Evolutionary conservation across 2,797 vertebrate species (phyloP).

Genomic region (Arctocebus calabarensis): DNA sequence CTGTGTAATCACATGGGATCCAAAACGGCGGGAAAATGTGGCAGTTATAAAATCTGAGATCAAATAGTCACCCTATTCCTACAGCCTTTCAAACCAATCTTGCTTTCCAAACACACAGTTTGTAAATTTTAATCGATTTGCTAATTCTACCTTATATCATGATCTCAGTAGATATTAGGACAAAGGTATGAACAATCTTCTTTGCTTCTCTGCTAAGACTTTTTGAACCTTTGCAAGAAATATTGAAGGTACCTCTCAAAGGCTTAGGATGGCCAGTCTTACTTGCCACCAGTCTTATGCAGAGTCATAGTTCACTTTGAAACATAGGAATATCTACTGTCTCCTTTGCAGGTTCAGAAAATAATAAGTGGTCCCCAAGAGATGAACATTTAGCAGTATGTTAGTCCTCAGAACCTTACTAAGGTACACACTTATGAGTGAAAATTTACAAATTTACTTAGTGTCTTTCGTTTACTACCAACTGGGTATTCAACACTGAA

Average conservation of each 20-base stretch:
- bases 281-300: not conserved
- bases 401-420: not conserved
- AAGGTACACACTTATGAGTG: not conserved
- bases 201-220: not conserved
- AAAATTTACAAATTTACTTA: constrained; percentile 19
- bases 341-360: not conserved
- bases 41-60: not conserved
- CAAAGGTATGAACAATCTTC: not conserved
- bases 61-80: not conserved
- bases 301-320: not conserved
- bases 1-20: not conserved
- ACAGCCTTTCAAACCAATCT: not conserved
- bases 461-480: not conserved
- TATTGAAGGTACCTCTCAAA: not conserved
- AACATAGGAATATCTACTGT: not conserved
- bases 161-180: not conserved
- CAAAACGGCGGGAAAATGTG: not conserved
- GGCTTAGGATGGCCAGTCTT: not conserved
- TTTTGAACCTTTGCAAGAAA: not conserved
- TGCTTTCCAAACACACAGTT: not conserved
- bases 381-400: not conserved
- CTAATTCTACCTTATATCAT: not conserved
- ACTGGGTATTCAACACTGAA: not conserved
- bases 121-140: not conserved
- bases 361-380: not conserved